Conservation (phyloP, 1,140 invertebrate species). For the Nebria ingens region DNA sequence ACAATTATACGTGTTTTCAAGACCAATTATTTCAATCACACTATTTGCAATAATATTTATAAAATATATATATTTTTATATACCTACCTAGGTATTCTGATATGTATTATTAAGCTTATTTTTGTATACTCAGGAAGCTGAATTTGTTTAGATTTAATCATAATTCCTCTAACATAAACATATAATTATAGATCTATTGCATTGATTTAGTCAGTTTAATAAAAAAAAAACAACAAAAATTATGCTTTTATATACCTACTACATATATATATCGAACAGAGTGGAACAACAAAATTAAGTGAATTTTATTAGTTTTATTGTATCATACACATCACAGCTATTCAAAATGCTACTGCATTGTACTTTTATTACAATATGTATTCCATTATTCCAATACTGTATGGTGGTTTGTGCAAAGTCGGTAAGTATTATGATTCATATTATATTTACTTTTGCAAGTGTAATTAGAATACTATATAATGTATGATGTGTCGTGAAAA, state of each 20-base stretch:
- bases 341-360: too few relatives aligned
- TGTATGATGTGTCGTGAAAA: neutral
- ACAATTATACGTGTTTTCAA: neutral
- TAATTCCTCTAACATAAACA: neutral
- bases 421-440: neutral
- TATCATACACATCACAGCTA: neutral
- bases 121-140: too few relatives aligned
- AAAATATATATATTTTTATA: too few relatives aligned
- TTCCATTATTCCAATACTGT: too few relatives aligned
- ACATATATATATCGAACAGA: neutral
- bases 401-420: too few relatives aligned
- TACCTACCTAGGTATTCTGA: too few relatives aligned
- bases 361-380: too few relatives aligned
- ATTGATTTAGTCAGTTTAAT: neutral
- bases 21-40: neutral
- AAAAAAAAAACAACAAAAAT: neutral
- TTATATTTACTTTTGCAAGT: neutral
- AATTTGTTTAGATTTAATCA: neutral
- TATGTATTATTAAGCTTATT: too few relatives aligned
- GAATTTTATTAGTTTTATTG: neutral
- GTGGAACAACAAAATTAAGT: neutral
- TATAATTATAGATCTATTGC: neutral
- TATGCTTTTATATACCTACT: neutral
- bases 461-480: neutral
- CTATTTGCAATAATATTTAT: neutral